Evolutionary conservation across 2,888 invertebrate species (phyloP).

Genomic region (Tanytarsus gracilentus): DNA sequence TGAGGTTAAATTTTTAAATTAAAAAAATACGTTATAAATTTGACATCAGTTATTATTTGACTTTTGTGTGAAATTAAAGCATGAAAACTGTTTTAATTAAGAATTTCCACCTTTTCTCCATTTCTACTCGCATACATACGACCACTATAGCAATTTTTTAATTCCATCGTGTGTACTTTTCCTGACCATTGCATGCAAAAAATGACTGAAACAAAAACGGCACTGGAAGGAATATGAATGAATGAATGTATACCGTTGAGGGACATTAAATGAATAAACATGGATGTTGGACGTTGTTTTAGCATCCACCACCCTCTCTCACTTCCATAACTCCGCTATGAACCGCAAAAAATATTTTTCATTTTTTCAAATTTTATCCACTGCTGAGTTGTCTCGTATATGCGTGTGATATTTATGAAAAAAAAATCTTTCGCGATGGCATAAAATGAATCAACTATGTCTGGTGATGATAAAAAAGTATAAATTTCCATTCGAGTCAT

Average conservation of each 20-base stretch:
- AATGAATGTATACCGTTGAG: conserved; percentile 19
- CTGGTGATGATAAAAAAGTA: too few relatives aligned
- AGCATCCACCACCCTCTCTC: neutral
- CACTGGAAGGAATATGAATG: conserved; percentile 18
- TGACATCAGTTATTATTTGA: too few relatives aligned
- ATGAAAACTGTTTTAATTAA: too few relatives aligned
- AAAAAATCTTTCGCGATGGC: too few relatives aligned
- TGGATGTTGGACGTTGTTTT: conserved; percentile 15
- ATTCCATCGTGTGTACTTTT: conserved; percentile 25
- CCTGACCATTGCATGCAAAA: conserved; percentile 6
- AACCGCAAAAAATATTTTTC: conserved; percentile 2
- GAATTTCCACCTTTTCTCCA: neutral
- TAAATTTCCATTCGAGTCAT: too few relatives aligned
- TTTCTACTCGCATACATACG: neutral
- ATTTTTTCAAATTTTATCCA: neutral
- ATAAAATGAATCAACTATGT: too few relatives aligned
- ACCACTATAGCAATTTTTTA: conserved; percentile 6
- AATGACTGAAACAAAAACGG: conserved; percentile 5
- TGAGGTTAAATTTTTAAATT: too few relatives aligned
- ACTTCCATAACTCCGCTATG: too few relatives aligned
- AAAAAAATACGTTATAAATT: too few relatives aligned
- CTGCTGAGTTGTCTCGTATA: too few relatives aligned
- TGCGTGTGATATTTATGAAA: too few relatives aligned
- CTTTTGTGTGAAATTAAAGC: too few relatives aligned
- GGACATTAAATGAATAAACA: conserved; percentile 24